phyloP scores from a whole-genome alignment of 2,797 vertebrate genomes.

The Platyrinchus mystaceus region DNA sequence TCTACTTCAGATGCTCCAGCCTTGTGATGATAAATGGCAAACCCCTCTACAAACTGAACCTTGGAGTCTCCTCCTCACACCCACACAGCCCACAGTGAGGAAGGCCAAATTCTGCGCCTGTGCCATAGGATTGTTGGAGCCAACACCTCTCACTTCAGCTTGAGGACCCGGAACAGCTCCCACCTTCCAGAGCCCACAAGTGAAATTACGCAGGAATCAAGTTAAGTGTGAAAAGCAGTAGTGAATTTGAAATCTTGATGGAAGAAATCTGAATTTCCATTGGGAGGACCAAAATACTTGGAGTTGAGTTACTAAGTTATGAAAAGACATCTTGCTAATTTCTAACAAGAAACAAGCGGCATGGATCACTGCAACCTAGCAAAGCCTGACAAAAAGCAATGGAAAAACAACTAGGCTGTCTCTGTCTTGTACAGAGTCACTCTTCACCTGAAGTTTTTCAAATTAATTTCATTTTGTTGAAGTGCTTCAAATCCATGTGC shows the following conservation, averaged over 20 bases:
- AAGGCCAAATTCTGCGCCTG: background rate
- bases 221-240: background rate
- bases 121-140: background rate
- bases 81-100: fast-evolving
- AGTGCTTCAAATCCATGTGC: background rate
- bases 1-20: background rate
- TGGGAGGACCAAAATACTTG: background rate
- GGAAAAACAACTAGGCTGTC: background rate
- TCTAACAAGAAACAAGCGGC: background rate
- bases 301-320: background rate
- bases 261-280: background rate
- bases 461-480: background rate
- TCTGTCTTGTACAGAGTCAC: background rate
- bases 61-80: background rate
- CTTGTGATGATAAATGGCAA: background rate
- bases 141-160: background rate
- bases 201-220: background rate
- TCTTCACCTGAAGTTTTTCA: background rate
- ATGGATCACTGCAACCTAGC: background rate
- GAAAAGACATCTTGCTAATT: background rate
- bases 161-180: fast-evolving
- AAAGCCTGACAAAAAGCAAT: background rate
- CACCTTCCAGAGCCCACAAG: background rate
- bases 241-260: background rate
- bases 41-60: background rate